Conservation (phyloP, 1,140 invertebrate species). For the Drosophila virilis region DNA sequence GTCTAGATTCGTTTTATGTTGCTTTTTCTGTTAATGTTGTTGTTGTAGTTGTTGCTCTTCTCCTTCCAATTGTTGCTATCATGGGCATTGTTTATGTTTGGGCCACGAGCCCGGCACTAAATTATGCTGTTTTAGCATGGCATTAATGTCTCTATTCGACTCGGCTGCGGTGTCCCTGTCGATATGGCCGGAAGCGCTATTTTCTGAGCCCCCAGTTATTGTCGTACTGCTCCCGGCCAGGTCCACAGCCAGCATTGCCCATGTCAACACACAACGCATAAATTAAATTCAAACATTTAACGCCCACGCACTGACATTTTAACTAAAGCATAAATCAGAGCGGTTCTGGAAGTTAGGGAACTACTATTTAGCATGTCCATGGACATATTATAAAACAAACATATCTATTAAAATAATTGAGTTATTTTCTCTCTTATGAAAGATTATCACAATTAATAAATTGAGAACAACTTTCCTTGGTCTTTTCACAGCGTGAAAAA, state of each 20-base stretch:
- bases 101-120: conserved; percentile 55
- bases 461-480: no score
- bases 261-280: conserved; percentile 47
- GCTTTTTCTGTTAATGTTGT: conserved; percentile 7
- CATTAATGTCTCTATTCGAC: conserved; percentile 59
- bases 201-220: not conserved
- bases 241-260: conserved; percentile 13
- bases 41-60: conserved; percentile 1
- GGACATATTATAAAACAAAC: no score
- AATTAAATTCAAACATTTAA: conserved; percentile 41
- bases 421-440: no score
- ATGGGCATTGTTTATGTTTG: conserved; percentile 67
- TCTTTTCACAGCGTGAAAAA: no score
- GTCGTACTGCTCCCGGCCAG: not conserved
- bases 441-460: no score
- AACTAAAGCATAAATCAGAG: conserved; percentile 16
- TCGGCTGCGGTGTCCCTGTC: conserved; percentile 29
- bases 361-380: not conserved
- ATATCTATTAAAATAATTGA: no score
- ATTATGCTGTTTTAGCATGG: conserved; percentile 75
- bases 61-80: conserved; percentile 30
- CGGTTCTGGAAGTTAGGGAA: conserved; percentile 6
- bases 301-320: conserved; percentile 15
- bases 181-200: conserved; percentile 62
- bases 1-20: conserved; percentile 18